Conservation (phyloP, 2,888 invertebrate genomes). For the Timema podura region DNA sequence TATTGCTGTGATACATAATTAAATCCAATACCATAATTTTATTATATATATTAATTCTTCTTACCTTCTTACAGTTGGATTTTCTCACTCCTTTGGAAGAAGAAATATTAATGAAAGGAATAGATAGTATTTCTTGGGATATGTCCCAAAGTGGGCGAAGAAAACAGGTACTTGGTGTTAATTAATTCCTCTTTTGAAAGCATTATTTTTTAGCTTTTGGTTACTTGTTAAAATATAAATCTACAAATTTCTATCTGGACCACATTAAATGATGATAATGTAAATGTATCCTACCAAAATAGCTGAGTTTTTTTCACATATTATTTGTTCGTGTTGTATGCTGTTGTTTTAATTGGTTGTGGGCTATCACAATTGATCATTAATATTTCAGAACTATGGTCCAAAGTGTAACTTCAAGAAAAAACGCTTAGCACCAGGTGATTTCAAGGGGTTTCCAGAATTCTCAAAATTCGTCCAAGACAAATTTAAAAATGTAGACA, state of each 20-base stretch:
- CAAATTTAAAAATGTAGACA: constrained; percentile 57
- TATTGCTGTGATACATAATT: too few species aligned
- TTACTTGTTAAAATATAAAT: not conserved
- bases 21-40: too few species aligned
- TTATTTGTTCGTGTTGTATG: too few species aligned
- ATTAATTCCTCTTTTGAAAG: too few species aligned
- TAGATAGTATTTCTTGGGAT: constrained; percentile 83
- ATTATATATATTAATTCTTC: too few species aligned
- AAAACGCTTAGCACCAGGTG: constrained; percentile 69
- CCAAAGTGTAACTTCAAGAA: constrained; percentile 99
- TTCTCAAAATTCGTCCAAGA: constrained; percentile 76
- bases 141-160: constrained; percentile 91
- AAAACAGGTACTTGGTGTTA: constrained; percentile 63
- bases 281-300: too few species aligned
- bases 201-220: not conserved
- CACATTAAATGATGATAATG: not conserved
- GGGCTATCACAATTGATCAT: not conserved
- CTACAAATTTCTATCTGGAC: not conserved
- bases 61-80: constrained; percentile 51
- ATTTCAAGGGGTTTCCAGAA: constrained; percentile 83
- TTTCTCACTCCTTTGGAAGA: constrained; percentile 75
- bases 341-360: not conserved
- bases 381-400: constrained; percentile 76
- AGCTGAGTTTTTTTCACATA: too few species aligned
- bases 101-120: constrained; percentile 55